These are phyloP conservation scores for Cotesia vestalis DNA, from an alignment of 1,140 invertebrate species.

Conservation along the genomic window DNA sequence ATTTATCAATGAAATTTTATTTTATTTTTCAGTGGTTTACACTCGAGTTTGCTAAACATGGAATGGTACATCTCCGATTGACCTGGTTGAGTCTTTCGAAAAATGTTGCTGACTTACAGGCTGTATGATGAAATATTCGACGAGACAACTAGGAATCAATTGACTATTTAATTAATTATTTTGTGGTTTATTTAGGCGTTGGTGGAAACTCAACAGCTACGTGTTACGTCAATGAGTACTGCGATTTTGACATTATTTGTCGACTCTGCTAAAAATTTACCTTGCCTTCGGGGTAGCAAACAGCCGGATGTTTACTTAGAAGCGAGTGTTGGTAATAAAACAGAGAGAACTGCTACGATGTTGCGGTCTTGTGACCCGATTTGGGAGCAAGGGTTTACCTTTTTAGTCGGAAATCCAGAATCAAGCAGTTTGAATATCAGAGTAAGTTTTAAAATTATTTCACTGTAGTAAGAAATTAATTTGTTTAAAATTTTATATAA, in stretches of 20 bases:
- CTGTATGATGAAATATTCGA: conserved; percentile 66
- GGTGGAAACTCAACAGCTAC: conserved; percentile 78
- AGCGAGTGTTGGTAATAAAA: conserved; percentile 76
- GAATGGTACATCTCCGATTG: conserved; percentile 86
- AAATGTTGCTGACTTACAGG: conserved; percentile 76
- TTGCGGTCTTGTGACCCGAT: conserved; percentile 79
- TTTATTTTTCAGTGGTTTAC: conserved; percentile 82
- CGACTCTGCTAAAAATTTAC: conserved; percentile 89
- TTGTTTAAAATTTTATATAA: no score
- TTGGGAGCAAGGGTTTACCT: conserved; percentile 86
- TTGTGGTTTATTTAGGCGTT: conserved; percentile 68
- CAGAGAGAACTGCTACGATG: conserved; percentile 74
- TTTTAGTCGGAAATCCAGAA: conserved; percentile 89
- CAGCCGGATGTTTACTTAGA: conserved; percentile 82
- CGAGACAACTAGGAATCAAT: neutral
- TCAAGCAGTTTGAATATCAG: conserved; percentile 83
- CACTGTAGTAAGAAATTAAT: no score
- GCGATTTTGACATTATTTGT: conserved; percentile 84
- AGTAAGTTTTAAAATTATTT: conserved; percentile 60
- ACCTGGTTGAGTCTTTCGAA: conserved; percentile 86
- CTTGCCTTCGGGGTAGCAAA: conserved; percentile 74
- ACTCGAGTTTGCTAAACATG: conserved; percentile 92
- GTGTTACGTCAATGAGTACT: conserved; percentile 79
- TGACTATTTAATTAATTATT: neutral
- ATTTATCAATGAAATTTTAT: conserved; percentile 1